Conservation (phyloP, 2,797 vertebrate genomes). For the Vespertilio murinus region DNA sequence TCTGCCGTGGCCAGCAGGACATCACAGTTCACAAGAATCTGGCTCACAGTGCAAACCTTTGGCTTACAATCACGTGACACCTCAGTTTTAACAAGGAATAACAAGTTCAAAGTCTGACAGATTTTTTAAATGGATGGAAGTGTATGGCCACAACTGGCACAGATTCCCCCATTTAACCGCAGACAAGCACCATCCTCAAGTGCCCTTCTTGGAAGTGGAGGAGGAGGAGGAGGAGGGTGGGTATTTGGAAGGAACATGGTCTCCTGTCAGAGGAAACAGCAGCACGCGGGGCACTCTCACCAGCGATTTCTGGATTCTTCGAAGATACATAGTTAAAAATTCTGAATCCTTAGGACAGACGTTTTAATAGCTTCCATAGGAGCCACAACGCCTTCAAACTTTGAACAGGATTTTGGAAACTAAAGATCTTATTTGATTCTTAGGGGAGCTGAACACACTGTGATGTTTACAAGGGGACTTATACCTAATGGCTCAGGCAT, state of each 20-base stretch:
- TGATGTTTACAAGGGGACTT: slow-evolving; percentile 23
- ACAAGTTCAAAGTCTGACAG: slow-evolving; percentile 67
- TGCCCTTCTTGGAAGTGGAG: neutral
- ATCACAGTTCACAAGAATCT: neutral
- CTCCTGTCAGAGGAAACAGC: neutral
- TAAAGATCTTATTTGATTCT: slow-evolving; percentile 34
- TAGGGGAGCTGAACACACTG: neutral
- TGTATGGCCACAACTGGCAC: slow-evolving; percentile 26
- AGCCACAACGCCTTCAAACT: slow-evolving; percentile 47
- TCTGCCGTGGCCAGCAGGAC: neutral
- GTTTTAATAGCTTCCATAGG: slow-evolving; percentile 45
- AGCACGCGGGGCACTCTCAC: neutral
- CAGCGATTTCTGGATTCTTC: slow-evolving; percentile 26
- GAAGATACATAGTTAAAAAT: neutral
- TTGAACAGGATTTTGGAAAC: slow-evolving; percentile 44
- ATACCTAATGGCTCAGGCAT: neutral
- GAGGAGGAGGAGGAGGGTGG: neutral
- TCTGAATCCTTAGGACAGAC: slow-evolving; percentile 24
- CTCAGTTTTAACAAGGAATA: slow-evolving; percentile 58
- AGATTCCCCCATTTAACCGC: slow-evolving; percentile 14
- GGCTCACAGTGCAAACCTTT: slow-evolving; percentile 17
- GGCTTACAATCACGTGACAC: slow-evolving; percentile 43
- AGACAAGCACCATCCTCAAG: neutral
- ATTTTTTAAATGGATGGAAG: slow-evolving; percentile 43
- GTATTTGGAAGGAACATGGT: neutral